Conservation (phyloP, 2,797 vertebrate genomes). For the Ceyx erithaca region DNA sequence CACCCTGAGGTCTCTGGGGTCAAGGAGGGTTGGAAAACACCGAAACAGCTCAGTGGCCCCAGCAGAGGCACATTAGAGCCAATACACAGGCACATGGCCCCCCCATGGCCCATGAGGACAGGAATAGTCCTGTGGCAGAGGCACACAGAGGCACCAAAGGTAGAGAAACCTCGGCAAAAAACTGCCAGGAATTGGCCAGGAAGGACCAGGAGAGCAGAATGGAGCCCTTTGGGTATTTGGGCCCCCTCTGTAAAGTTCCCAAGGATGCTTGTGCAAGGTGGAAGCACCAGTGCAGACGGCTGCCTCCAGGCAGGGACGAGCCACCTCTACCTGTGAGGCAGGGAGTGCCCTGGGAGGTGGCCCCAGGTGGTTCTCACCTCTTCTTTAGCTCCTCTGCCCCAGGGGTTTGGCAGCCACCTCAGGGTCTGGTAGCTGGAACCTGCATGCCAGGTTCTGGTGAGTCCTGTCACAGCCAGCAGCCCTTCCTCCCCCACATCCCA, state of each 20-base stretch:
- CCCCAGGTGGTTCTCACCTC: neutral
- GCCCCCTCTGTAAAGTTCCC: neutral
- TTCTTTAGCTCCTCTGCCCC: neutral
- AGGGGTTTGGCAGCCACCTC: neutral
- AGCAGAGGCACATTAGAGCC: neutral
- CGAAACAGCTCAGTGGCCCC: neutral
- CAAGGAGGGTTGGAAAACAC: rapidly evolving
- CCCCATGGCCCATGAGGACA: neutral
- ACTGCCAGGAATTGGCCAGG: neutral
- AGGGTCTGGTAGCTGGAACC: neutral
- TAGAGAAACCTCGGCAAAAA: neutral
- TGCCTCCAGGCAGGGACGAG: neutral
- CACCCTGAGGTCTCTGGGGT: neutral
- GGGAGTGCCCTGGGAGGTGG: neutral
- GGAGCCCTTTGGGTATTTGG: neutral
- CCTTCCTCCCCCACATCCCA: neutral
- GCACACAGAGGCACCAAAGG: neutral
- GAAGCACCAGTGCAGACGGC: rapidly evolving
- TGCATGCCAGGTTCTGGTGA: rapidly evolving
- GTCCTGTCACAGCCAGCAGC: neutral
- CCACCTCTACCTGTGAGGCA: neutral
- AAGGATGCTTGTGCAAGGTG: neutral
- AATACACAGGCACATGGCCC: neutral
- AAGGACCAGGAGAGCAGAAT: neutral
- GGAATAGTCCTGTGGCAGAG: neutral